phyloP scores from a whole-genome alignment of 2,113 vertebrate genomes.

The Oceanodroma tethys region DNA sequence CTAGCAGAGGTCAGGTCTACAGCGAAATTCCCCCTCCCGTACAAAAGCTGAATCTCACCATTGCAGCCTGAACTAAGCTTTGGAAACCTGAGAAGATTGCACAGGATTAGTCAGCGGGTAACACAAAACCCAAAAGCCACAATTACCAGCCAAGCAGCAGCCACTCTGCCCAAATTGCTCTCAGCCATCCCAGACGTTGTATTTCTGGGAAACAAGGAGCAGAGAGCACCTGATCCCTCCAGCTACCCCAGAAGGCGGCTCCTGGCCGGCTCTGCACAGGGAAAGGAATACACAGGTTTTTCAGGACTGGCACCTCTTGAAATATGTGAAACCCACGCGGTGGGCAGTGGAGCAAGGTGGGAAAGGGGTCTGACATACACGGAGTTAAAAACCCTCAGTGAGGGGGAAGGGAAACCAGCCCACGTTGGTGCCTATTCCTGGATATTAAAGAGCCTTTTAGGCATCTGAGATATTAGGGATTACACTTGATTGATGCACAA shows the following conservation, averaged over 20 bases:
- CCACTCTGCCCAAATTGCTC: background rate
- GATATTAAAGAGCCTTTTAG: conserved; percentile 15
- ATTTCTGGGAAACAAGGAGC: conserved; percentile 5
- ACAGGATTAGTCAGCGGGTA: conserved; percentile 39
- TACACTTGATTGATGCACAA: background rate
- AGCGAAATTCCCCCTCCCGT: background rate
- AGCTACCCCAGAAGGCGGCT: background rate
- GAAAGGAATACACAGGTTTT: background rate
- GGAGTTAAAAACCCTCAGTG: background rate
- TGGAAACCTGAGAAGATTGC: conserved; percentile 32
- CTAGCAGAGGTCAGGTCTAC: background rate
- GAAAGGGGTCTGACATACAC: background rate
- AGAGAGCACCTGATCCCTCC: background rate
- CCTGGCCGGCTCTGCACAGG: background rate
- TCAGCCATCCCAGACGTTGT: background rate
- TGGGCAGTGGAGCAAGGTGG: background rate
- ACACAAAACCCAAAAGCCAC: conserved; percentile 58
- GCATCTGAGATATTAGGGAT: background rate
- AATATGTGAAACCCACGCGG: background rate
- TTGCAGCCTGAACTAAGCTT: background rate
- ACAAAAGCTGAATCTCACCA: background rate
- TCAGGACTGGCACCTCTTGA: background rate
- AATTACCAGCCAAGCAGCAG: background rate
- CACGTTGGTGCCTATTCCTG: background rate
- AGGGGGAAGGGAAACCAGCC: background rate